Conservation (phyloP, 2,888 invertebrate species). For the Laspeyria flexula region DNA sequence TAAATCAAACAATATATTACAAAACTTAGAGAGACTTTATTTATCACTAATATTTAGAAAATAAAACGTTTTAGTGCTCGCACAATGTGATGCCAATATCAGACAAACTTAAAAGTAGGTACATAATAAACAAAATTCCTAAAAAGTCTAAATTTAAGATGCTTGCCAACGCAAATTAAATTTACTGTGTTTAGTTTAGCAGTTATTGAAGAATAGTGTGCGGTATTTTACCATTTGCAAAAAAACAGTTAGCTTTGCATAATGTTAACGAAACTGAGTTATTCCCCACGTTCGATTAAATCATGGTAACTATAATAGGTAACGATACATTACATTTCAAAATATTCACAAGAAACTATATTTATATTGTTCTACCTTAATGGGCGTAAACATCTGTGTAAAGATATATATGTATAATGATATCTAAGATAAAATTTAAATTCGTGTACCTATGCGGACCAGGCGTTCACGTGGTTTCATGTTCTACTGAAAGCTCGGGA, state of each 20-base stretch:
- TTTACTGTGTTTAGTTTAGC: not conserved
- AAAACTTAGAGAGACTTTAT: conserved; percentile 55
- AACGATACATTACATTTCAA: conserved; percentile 10
- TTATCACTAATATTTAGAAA: conserved; percentile 19
- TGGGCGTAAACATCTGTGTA: no score
- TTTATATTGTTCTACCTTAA: no score
- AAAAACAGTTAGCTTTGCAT: not conserved
- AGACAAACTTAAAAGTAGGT: not conserved
- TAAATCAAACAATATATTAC: conserved; percentile 22
- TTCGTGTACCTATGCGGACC: no score
- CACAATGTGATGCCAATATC: conserved; percentile 10
- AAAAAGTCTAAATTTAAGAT: not conserved
- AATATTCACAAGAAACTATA: conserved; percentile 3
- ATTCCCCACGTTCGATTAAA: conserved; percentile 1
- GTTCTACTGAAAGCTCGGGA: no score
- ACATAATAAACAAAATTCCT: not conserved
- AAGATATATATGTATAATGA: no score
- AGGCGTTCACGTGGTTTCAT: no score
- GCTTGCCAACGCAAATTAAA: not conserved
- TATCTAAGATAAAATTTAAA: no score
- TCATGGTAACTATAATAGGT: not conserved
- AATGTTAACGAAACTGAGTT: conserved; percentile 1
- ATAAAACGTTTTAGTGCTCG: conserved; percentile 11
- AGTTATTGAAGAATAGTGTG: not conserved
- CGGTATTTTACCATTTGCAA: not conserved